These are phyloP conservation scores for Holacanthus passer DNA, from an alignment of 2,113 vertebrate species.

Conservation along the genomic window DNA sequence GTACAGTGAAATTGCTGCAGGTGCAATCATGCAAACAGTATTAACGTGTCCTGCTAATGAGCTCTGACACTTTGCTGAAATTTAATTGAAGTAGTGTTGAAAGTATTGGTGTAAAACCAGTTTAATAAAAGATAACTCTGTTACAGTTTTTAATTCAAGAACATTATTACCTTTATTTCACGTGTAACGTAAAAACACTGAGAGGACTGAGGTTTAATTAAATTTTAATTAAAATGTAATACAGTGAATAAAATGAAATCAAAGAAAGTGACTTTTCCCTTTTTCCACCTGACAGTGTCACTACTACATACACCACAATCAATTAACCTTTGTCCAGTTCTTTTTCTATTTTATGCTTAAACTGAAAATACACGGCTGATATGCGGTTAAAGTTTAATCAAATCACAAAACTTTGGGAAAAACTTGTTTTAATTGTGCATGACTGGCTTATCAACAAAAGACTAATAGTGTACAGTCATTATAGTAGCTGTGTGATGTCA, in stretches of 20 bases:
- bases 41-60: background rate
- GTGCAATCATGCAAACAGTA: constrained; percentile 12
- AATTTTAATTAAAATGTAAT: constrained; percentile 39
- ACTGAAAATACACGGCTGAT: background rate
- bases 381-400: background rate
- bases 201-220: constrained; percentile 11
- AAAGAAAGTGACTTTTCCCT: constrained; percentile 5
- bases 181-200: background rate
- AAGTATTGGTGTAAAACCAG: constrained; percentile 10
- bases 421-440: background rate
- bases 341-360: background rate
- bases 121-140: constrained; percentile 22
- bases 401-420: background rate
- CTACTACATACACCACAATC: background rate
- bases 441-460: background rate
- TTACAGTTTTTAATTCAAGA: constrained; percentile 32
- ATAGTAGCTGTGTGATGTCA: too few relatives aligned
- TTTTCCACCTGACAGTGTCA: background rate
- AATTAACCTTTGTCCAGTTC: background rate
- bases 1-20: constrained; percentile 7
- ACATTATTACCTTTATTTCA: constrained; percentile 16
- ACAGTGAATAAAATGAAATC: constrained; percentile 7
- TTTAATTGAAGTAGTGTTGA: constrained; percentile 27
- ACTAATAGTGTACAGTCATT: background rate
- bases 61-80: constrained; percentile 17